Conservation (phyloP, 2,888 invertebrate species). For the Erebia palarica region DNA sequence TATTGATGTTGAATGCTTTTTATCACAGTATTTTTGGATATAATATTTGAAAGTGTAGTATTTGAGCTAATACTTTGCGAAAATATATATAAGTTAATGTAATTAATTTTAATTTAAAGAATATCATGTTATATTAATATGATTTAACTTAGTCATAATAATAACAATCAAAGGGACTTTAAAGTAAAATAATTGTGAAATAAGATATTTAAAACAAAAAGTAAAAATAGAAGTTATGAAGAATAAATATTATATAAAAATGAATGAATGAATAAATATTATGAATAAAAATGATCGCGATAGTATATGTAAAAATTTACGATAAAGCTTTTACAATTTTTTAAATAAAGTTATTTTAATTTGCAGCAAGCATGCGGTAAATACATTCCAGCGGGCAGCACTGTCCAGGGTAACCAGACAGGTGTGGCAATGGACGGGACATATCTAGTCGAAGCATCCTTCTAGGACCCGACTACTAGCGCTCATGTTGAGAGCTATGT, state of each 20-base stretch:
- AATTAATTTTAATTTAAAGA: background rate
- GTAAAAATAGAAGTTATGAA: background rate
- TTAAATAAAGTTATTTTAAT: slow-evolving; percentile 34
- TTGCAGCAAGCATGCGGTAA: slow-evolving; percentile 92
- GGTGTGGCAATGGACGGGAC: slow-evolving; percentile 93
- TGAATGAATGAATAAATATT: background rate
- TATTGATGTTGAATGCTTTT: slow-evolving; percentile 34
- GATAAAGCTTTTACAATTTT: background rate
- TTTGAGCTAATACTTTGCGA: slow-evolving; percentile 21
- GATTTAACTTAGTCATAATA: too few relatives aligned
- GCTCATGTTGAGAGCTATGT: slow-evolving; percentile 72
- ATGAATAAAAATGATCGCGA: background rate
- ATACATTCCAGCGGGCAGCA: slow-evolving; percentile 92
- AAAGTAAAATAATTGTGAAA: too few relatives aligned
- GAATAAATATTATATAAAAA: background rate
- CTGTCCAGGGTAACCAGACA: slow-evolving; percentile 90
- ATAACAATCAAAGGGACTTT: too few relatives aligned
- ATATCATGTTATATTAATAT: background rate
- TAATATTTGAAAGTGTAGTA: slow-evolving; percentile 24
- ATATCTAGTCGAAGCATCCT: slow-evolving; percentile 92
- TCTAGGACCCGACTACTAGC: slow-evolving; percentile 81
- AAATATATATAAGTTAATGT: background rate
- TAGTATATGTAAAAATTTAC: slow-evolving; percentile 1
- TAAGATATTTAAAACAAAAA: background rate
- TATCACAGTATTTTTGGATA: slow-evolving; percentile 23